Base-by-base conservation (phyloP, 1,140 invertebrate genomes). In the Lanistes nyassanus region DNA sequence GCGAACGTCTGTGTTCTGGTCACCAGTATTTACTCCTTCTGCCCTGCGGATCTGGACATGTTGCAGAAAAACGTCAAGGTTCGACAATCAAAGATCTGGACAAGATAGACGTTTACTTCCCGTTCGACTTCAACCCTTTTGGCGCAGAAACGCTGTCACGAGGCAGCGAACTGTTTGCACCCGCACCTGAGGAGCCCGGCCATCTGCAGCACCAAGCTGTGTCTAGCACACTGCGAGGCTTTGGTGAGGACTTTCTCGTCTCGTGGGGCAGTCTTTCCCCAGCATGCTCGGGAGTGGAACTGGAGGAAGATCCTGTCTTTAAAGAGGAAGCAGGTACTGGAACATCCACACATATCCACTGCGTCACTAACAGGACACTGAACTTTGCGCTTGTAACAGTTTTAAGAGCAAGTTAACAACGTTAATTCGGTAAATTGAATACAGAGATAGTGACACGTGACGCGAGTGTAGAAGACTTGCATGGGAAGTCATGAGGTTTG, bases 301-400 rank as follows among this genome's bases (percentile, higher is more conserved):
- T 37, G 42, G 80, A 81, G 37, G 81, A 82, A 26, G 83, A 84
- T 65, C 51, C 76, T 34, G 64, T 84, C 37, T 86, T 86, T 68
- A 84, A 82, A 78, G 80, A 80, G 39, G 67, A 82, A 23, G 73
- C 81, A 76, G 82, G 84, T 86, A 58, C 19, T n/a, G n/a, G n/a
- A n/a, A n/a, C n/a, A n/a, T n/a, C n/a, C n/a, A n/a, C n/a, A n/a
- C n/a, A n/a, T n/a, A n/a, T n/a, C n/a, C n/a, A n/a, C n/a, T n/a
- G n/a, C n/a, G n/a, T n/a, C n/a, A n/a, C n/a, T n/a, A n/a, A n/a
- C n/a, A n/a, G n/a, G n/a, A n/a, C n/a, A n/a, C n/a, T n/a, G n/a
- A n/a, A n/a, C n/a, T n/a, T n/a, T n/a, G n/a, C n/a, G n/a, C n/a
- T n/a, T n/a, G n/a, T n/a, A n/a, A n/a, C n/a, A n/a, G n/a, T n/a